These are phyloP conservation scores for Ridgeia piscesae DNA, from an alignment of 1,140 invertebrate species.

Conservation along the genomic window DNA sequence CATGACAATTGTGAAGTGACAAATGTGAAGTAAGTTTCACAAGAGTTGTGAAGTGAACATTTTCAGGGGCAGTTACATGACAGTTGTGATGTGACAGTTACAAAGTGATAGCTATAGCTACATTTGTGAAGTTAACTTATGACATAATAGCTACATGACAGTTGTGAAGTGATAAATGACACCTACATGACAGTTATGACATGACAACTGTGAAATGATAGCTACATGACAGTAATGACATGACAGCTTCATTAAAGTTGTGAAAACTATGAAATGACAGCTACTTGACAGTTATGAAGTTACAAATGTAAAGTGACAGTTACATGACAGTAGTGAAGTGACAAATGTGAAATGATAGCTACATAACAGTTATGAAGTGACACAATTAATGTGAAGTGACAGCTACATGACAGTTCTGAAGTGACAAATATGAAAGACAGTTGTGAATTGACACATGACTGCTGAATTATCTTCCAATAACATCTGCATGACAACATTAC, in stretches of 20 bases:
- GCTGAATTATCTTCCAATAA: too few species aligned
- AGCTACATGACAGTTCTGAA: neutral
- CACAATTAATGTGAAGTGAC: neutral
- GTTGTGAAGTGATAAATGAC: too few species aligned
- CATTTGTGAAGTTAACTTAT: too few species aligned
- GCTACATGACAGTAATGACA: neutral
- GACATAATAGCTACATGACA: too few species aligned
- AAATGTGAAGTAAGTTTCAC: neutral
- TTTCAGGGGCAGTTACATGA: neutral
- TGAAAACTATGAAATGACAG: too few species aligned
- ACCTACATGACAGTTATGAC: neutral
- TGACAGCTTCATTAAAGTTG: neutral
- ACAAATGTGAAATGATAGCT: neutral
- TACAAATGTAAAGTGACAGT: neutral
- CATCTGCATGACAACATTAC: too few species aligned
- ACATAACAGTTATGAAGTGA: neutral
- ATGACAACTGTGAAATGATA: too few species aligned
- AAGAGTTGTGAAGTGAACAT: too few species aligned
- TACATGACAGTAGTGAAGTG: neutral
- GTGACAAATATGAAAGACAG: neutral
- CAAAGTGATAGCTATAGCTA: neutral
- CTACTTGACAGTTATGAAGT: too few species aligned
- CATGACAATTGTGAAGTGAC: neutral
- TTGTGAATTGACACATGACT: neutral
- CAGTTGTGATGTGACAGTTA: neutral